Evolutionary conservation across 1,140 invertebrate species (phyloP).

Genomic region (Capitella teleta): DNA sequence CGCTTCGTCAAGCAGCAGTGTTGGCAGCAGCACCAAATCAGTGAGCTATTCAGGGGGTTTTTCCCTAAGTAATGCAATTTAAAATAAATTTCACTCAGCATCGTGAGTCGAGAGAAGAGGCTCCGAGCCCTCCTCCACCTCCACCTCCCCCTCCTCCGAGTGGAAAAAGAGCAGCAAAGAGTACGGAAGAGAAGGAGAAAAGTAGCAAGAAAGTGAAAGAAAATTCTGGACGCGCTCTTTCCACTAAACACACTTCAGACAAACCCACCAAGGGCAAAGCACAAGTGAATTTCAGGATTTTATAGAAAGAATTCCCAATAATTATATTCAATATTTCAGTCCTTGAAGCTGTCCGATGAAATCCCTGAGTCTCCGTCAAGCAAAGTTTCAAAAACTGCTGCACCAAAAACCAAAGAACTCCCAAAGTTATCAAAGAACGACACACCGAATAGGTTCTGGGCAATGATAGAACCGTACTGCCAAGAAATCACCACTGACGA

Average conservation of each 20-base stretch:
- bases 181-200: slow-evolving; percentile 29
- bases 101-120: too few relatives aligned
- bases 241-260: slow-evolving; percentile 7
- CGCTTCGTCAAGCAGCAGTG: too few relatives aligned
- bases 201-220: slow-evolving; percentile 40
- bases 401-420: background rate
- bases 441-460: slow-evolving; percentile 89
- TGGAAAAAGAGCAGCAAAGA: slow-evolving; percentile 25
- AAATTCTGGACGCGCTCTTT: slow-evolving; percentile 23
- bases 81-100: too few relatives aligned
- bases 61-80: too few relatives aligned
- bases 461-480: slow-evolving; percentile 84
- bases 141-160: background rate
- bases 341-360: background rate
- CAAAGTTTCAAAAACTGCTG: background rate
- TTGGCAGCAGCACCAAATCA: too few relatives aligned
- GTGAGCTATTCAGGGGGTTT: too few relatives aligned
- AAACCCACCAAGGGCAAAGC: slow-evolving; percentile 8
- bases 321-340: background rate
- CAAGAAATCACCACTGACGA: slow-evolving; percentile 77
- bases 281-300: slow-evolving; percentile 9
- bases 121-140: too few relatives aligned
- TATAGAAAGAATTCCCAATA: too few relatives aligned
- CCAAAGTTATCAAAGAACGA: slow-evolving; percentile 66
- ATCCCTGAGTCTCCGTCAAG: background rate